phyloP scores from a whole-genome alignment of 2,797 vertebrate genomes.

The Rhinophrynus dorsalis region DNA sequence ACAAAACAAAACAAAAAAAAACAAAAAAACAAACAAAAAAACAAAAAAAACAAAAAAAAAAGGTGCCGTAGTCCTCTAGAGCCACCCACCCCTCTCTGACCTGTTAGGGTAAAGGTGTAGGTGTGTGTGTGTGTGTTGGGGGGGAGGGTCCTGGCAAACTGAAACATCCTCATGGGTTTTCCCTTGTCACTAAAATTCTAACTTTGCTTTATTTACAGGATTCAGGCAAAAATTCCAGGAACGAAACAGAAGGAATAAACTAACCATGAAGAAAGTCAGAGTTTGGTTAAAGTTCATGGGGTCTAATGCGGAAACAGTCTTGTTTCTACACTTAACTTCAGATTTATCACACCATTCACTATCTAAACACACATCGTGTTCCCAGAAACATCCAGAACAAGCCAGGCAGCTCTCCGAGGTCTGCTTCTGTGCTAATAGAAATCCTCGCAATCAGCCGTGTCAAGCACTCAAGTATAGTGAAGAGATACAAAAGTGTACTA shows the following conservation, averaged over 20 bases:
- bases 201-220: conserved; percentile 69
- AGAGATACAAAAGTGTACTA: conserved; percentile 76
- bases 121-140: no score
- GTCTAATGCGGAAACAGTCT: conserved; percentile 65
- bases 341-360: conserved; percentile 71
- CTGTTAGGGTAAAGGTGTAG: no score
- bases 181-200: neutral
- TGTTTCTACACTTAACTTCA: conserved; percentile 74
- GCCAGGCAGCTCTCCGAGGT: conserved; percentile 76
- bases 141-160: no score
- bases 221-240: conserved; percentile 97
- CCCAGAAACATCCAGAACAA: conserved; percentile 76
- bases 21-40: no score
- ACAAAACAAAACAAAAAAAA: no score
- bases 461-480: conserved; percentile 89
- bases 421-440: conserved; percentile 83
- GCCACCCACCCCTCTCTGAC: no score
- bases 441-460: conserved; percentile 81
- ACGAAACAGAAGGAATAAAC: conserved; percentile 92
- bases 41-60: no score
- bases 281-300: conserved; percentile 56
- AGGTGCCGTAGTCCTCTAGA: no score
- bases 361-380: conserved; percentile 77
- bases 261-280: conserved; percentile 61
- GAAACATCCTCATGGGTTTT: no score